Percentiles rank a stretch among this genome's conserved stretches.
These are phyloP conservation scores for Microctonus aethiopoides DNA, from an alignment of 2,888 invertebrate genomes.

Conservation along the genomic window DNA sequence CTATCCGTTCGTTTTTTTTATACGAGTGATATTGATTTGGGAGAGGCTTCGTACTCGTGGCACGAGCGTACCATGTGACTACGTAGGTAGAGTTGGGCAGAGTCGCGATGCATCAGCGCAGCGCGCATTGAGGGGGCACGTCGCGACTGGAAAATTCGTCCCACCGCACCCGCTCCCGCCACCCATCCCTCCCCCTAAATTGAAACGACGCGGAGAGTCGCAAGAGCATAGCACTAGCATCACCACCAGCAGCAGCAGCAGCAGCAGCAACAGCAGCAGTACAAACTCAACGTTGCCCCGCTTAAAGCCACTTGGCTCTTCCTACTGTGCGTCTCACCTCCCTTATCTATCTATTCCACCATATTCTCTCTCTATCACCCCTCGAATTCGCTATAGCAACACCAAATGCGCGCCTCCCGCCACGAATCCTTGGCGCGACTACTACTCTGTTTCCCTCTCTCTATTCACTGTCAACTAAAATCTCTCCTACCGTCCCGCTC, in stretches of 20 bases:
- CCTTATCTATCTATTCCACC: not conserved
- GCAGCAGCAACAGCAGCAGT: constrained; percentile 40
- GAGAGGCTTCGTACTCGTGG: constrained; percentile 64
- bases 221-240: constrained; percentile 32
- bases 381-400: not conserved
- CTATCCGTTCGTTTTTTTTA: constrained; percentile 56
- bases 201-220: constrained; percentile 60
- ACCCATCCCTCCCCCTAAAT: constrained; percentile 49
- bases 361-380: not conserved
- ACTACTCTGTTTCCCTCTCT: constrained; percentile 32
- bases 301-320: not conserved
- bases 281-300: not conserved
- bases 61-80: constrained; percentile 64
- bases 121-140: constrained; percentile 61
- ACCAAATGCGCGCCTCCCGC: constrained; percentile 48
- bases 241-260: constrained; percentile 37
- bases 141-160: constrained; percentile 37
- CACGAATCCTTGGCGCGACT: constrained; percentile 39
- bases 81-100: constrained; percentile 46
- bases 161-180: constrained; percentile 29
- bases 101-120: constrained; percentile 63
- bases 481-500: constrained; percentile 14
- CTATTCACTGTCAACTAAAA: not conserved
- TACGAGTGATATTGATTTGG: constrained; percentile 68
- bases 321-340: not conserved